These are phyloP conservation scores for Halcyon badia DNA, from an alignment of 2,797 vertebrate genomes.

Conservation along the genomic window DNA sequence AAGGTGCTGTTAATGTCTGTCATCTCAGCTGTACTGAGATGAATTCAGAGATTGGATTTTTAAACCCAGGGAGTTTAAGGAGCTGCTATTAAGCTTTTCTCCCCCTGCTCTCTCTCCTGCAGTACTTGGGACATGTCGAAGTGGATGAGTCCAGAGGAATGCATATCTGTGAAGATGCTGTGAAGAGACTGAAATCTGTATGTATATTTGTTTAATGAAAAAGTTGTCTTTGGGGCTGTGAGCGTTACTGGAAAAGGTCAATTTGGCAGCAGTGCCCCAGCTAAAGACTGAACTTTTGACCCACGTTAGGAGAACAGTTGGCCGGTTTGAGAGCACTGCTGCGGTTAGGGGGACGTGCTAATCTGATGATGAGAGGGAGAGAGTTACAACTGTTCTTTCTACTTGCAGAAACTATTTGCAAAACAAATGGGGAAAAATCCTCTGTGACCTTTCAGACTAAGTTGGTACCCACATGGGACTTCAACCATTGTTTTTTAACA, in stretches of 20 bases:
- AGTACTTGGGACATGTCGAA: slow-evolving; percentile 98
- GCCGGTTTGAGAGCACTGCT: background rate
- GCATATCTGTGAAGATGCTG: slow-evolving; percentile 99
- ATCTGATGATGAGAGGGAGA: slow-evolving; percentile 39
- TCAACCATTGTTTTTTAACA: slow-evolving; percentile 66
- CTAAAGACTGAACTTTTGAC: slow-evolving; percentile 51
- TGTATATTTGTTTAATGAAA: slow-evolving; percentile 79
- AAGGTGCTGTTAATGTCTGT: background rate
- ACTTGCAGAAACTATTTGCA: slow-evolving; percentile 56
- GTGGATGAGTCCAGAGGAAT: slow-evolving; percentile 99
- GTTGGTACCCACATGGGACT: slow-evolving; percentile 51
- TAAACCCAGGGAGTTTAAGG: background rate
- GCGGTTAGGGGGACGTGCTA: slow-evolving; percentile 15
- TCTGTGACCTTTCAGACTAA: slow-evolving; percentile 58
- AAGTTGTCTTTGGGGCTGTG: slow-evolving; percentile 19
- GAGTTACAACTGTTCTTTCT: slow-evolving; percentile 54
- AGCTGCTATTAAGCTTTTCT: background rate
- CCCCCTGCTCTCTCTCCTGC: slow-evolving; percentile 32
- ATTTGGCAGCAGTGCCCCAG: background rate
- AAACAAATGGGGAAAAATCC: slow-evolving; percentile 56
- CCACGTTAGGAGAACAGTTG: slow-evolving; percentile 52
- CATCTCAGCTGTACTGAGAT: background rate
- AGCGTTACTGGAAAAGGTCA: slow-evolving; percentile 16
- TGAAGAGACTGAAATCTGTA: slow-evolving; percentile 98
- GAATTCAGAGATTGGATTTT: background rate